Conservation (phyloP, 64 coral and sea anemone species). For the Dendronephthya gigantea region DNA sequence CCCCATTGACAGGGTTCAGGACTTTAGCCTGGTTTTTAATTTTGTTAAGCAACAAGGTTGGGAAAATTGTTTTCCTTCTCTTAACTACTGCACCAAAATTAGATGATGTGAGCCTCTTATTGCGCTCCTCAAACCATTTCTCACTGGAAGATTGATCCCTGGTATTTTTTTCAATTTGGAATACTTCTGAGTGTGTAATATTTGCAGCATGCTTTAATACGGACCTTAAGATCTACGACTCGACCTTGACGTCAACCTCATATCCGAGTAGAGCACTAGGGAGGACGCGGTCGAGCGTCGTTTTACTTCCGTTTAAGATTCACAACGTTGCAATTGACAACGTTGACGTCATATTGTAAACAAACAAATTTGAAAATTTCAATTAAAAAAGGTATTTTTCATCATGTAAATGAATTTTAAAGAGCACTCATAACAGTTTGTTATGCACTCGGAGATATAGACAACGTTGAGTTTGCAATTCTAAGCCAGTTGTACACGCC, state of each 20-base stretch:
- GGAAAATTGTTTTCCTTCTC: no score
- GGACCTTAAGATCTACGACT: not conserved
- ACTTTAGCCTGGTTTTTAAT: no score
- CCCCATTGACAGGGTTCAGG: no score
- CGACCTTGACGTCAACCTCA: not conserved
- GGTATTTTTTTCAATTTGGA: conserved; percentile 10
- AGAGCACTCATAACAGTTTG: not conserved
- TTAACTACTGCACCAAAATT: not conserved
- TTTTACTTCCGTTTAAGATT: not conserved
- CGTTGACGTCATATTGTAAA: not conserved
- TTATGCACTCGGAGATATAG: not conserved
- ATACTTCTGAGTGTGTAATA: not conserved
- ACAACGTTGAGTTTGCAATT: not conserved
- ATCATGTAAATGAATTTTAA: not conserved
- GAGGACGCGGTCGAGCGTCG: not conserved
- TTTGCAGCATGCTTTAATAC: not conserved
- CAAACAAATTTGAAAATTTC: not conserved
- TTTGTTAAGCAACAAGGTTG: no score
- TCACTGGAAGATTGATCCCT: not conserved
- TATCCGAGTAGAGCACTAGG: not conserved
- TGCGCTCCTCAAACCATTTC: not conserved
- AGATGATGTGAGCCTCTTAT: not conserved
- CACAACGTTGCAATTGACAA: not conserved
- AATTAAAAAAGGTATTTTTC: not conserved
- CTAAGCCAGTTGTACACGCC: not conserved